A percentile compares a stretch with the other conserved stretches of the same genome.
Evolutionary conservation across 2,797 vertebrate species (phyloP).

Genomic region (Pyrocephalus nanus): DNA sequence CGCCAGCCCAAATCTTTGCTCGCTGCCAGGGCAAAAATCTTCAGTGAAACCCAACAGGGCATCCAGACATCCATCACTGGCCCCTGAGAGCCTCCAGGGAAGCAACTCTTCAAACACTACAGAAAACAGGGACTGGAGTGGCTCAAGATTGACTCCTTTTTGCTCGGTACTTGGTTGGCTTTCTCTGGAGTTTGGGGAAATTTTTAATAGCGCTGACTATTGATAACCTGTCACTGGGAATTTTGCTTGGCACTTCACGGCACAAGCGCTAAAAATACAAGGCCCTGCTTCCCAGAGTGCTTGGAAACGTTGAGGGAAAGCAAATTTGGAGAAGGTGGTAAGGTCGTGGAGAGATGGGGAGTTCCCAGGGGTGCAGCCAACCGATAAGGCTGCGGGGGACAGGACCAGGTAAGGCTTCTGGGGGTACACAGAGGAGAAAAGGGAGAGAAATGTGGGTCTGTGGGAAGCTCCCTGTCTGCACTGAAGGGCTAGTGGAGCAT

Average conservation of each 20-base stretch:
- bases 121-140: neutral
- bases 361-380: neutral
- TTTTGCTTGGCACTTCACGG: neutral
- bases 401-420: neutral
- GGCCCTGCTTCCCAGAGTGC: neutral
- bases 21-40: neutral
- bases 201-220: conserved; percentile 36
- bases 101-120: neutral
- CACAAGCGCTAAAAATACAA: neutral
- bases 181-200: conserved; percentile 33
- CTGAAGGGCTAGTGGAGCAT: neutral
- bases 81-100: neutral
- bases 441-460: neutral
- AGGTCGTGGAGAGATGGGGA: neutral
- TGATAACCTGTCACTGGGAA: conserved; percentile 53
- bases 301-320: neutral
- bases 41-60: fast-evolving
- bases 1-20: neutral
- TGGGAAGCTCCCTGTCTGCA: neutral
- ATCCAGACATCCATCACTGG: fast-evolving
- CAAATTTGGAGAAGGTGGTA: neutral
- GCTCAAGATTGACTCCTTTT: neutral
- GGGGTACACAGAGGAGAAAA: neutral
- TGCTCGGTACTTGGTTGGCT: neutral
- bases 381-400: neutral